phyloP scores from a whole-genome alignment of 2,888 invertebrate species.

The Philhelius pedissequus region DNA sequence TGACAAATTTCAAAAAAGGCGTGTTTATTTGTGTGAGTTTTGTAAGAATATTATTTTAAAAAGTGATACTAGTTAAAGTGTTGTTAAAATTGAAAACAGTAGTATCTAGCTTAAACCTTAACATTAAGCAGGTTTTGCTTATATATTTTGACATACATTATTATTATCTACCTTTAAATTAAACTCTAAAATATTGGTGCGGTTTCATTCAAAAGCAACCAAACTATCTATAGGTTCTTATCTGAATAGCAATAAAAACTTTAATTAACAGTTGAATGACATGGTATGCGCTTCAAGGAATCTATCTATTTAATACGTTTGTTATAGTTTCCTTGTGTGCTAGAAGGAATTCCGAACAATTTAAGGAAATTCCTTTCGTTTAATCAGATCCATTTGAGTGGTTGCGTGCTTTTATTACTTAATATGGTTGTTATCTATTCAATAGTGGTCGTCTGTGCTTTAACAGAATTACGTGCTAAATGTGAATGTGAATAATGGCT shows the following conservation, averaged over 20 bases:
- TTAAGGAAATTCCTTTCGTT: slow-evolving; percentile 9
- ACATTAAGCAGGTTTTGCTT: too few relatives aligned
- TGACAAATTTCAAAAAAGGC: too few relatives aligned
- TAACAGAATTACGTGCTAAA: not conserved
- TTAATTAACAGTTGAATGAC: slow-evolving; percentile 9
- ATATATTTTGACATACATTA: too few relatives aligned
- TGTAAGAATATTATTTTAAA: too few relatives aligned
- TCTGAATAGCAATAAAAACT: slow-evolving; percentile 2
- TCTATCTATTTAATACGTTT: slow-evolving; percentile 3
- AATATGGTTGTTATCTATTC: not conserved
- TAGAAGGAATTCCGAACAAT: not conserved
- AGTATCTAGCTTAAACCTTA: too few relatives aligned
- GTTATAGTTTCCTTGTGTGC: not conserved
- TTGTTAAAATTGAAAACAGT: too few relatives aligned
- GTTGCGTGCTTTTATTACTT: not conserved
- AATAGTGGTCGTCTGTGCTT: not conserved
- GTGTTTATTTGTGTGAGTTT: too few relatives aligned
- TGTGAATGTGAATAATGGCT: not conserved
- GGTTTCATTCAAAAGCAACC: not conserved
- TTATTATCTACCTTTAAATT: not conserved
- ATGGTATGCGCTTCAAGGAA: slow-evolving; percentile 5
- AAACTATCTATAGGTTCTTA: not conserved
- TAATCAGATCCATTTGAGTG: slow-evolving; percentile 3
- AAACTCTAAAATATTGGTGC: not conserved
- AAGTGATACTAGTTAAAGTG: too few relatives aligned